Conservation (phyloP, 2,113 vertebrate genomes). For the Entomyzon cyanotis region DNA sequence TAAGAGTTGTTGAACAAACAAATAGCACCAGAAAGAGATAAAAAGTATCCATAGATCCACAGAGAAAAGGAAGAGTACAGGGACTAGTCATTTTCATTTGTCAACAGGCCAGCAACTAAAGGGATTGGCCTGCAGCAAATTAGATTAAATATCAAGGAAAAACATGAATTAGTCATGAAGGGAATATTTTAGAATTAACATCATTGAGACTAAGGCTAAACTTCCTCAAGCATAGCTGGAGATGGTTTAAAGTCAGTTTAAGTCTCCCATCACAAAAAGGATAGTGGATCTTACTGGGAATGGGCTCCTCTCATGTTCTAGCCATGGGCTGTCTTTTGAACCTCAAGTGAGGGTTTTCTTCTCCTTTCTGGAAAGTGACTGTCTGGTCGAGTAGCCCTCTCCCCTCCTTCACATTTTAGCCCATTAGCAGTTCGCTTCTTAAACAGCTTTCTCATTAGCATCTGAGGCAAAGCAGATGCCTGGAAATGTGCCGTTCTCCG, state of each 20-base stretch:
- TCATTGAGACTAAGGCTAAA: not conserved
- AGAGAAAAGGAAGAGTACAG: not conserved
- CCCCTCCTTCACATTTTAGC: not conserved
- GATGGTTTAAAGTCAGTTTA: constrained; percentile 8
- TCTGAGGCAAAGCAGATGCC: not conserved
- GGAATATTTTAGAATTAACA: constrained; percentile 11
- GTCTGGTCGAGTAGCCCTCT: not conserved
- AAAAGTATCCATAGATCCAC: not conserved
- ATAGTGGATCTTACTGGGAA: not conserved
- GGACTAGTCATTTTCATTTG: not conserved
- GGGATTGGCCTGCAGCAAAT: constrained; percentile 22
- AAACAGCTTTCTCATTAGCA: not conserved
- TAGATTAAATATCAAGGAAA: constrained; percentile 30
- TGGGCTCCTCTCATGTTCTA: fast-evolving
- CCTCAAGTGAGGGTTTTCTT: not conserved
- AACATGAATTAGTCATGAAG: constrained; percentile 20
- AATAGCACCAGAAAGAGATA: not conserved
- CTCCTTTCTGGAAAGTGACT: not conserved
- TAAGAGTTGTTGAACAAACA: not conserved
- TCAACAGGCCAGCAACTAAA: not conserved
- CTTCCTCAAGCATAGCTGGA: constrained; percentile 25
- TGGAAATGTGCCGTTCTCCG: not conserved
- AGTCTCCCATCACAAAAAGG: not conserved
- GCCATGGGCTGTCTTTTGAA: not conserved
- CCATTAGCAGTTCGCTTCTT: not conserved